Base-by-base conservation (phyloP, 2,888 invertebrate species). In the Hetaerina titia region DNA sequence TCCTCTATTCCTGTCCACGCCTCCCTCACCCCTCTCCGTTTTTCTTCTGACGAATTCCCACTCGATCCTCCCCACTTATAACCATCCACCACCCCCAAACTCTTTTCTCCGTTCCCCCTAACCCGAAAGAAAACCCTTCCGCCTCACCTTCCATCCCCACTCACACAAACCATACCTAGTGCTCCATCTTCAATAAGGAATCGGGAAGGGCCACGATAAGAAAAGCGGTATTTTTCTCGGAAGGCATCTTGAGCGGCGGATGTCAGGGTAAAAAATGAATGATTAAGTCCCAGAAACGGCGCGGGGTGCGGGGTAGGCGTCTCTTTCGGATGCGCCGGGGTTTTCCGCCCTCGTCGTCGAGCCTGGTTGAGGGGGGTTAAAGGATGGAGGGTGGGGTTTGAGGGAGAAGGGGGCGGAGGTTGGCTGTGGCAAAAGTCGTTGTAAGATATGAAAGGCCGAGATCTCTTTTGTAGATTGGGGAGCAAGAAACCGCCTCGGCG, bases 221-320 rank as follows among this genome's bases (percentile, higher is more conserved):
- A 81, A 81, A 81, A 81, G 81, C 31, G 81, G 81, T 31, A 81
- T 81, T 81, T 81, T 81, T 81, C 81, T 81, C 81, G 81, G 81
- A 81, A 81, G 81, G 13, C 31, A 31, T 9, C 81, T 31, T 81
- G 81, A 81, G 81, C 25, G 81, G 81, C 81, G 81, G 81, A 81
- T 81, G 81, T 81, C 81, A 31, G 81, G 31, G 22, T 22, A 81
- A 81, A 69, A 81, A 81, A 25, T 81, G 81, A 81, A 81, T 81
- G 81, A 81, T 81, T 81, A 81, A 81, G 81, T 81, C 81, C 31
- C 81, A 81, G 31, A 31, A 81, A 15, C 45, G 45, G 45, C 45
- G 1, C 45, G 45, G 45, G 45, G 45, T 45, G 45, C 45, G 45
- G 45, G 45, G 45, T 1, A 45, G 45, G 45, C 45, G 45, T 45